Conservation (phyloP, 2,797 vertebrate species). For the Eupleurogrammus muticus region DNA sequence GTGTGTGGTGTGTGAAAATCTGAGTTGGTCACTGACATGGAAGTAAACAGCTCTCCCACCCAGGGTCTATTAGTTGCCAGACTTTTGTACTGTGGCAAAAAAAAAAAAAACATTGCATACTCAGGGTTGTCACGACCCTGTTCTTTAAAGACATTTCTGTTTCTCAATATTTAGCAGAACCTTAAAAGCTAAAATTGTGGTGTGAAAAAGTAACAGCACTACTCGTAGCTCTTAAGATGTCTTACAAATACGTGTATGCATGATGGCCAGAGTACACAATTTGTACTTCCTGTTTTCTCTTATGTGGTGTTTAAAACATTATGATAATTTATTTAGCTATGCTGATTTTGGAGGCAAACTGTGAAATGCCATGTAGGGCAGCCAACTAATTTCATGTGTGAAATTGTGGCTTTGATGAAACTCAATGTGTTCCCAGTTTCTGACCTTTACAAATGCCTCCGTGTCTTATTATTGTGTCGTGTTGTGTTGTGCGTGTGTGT, state of each 20-base stretch:
- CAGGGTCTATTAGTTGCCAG: not conserved
- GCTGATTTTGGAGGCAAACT: conserved; percentile 11
- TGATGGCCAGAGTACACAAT: not conserved
- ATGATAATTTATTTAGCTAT: conserved; percentile 9
- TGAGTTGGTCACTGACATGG: not conserved
- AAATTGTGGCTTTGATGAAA: conserved; percentile 22
- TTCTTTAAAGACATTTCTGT: not conserved
- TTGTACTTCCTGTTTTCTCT: not conserved
- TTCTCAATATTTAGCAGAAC: not conserved
- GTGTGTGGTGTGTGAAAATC: conserved; percentile 6
- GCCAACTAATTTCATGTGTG: conserved; percentile 13
- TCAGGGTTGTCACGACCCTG: conserved; percentile 3
- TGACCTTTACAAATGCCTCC: conserved; percentile 40
- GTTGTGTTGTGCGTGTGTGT: not conserved
- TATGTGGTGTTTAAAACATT: conserved; percentile 5
- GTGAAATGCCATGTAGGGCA: conserved; percentile 10
- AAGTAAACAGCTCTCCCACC: conserved; percentile 7
- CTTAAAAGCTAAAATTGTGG: not conserved
- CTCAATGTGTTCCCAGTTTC: conserved; percentile 11
- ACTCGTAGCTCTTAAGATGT: not conserved
- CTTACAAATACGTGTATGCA: not conserved
- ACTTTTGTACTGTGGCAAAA: not conserved
- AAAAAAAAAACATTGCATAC: not conserved
- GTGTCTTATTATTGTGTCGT: conserved; percentile 1
- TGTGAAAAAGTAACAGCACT: not conserved